Conservation (phyloP, 2,797 vertebrate species). For the Ptychadena robeensis region DNA sequence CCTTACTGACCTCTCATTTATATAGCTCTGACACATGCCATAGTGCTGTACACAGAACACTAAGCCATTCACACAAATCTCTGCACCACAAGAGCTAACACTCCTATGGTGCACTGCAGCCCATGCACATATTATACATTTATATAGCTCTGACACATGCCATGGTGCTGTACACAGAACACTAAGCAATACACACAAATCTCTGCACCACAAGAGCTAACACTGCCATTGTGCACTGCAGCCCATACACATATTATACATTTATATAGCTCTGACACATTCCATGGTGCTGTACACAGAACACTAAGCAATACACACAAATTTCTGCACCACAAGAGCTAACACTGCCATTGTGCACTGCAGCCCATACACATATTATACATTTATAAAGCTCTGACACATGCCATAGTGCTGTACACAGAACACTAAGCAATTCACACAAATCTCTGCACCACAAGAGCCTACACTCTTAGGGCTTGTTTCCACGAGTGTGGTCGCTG, state of each 20-base stretch:
- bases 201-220: background rate
- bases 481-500: too few species aligned
- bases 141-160: background rate
- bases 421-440: background rate
- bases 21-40: background rate
- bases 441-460: background rate
- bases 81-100: background rate
- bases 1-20: background rate
- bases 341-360: background rate
- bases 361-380: background rate
- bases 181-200: background rate
- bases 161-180: background rate
- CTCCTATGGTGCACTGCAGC: background rate
- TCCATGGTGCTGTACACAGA: background rate
- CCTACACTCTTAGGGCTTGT: too few species aligned
- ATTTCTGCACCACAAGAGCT: background rate
- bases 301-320: background rate
- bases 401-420: background rate
- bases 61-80: background rate
- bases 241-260: background rate
- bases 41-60: background rate
- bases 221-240: background rate
- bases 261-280: background rate
- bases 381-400: background rate
- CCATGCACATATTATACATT: background rate